Base-by-base conservation (phyloP, 1,140 invertebrate genomes). In the Bemisia tabaci region DNA sequence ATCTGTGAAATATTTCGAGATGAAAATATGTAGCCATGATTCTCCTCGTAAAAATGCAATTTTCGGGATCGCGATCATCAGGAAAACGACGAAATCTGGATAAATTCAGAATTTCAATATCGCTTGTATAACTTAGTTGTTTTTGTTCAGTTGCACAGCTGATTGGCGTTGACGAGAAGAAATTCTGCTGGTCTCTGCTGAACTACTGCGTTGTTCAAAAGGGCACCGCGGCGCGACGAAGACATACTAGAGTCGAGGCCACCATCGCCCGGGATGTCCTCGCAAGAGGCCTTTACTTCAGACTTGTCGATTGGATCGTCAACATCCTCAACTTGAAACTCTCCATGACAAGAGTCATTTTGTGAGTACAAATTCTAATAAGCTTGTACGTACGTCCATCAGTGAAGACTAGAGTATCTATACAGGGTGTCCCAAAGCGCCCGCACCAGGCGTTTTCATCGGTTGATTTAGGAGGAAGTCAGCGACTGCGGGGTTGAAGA, bases 231-330 rank as follows among this genome's bases (percentile, higher is more conserved):
- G 85, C 91, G 1, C 83, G 88, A 65, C 83, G 84, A 65, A 85
- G 83, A 75, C 90, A 92, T 76, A 87, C 83, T 11, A 82, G 82
- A 23, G 83, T 87, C 65, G 89, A 92, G 77, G 89, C 90, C 1
- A 79, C 83, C 69, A 84, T 88, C 75, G 84, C 88, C 1, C 79
- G 89, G 61, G 87, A 92, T 77, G 89, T 90, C 12, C 78, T 93
- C 12, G 88, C 89, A 12, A 85, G 87, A 70, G 86, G 85, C 21
- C 76, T 92, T 22, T 93, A 92, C 75, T 83, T 84, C 64, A 83
- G 91, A 71, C 74, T 95, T n/a, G 85, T 95, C 69, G 91, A 95
- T 76, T 95, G 91, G 85, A 83, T 95, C 71, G 83, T 95, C 25
- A 93, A 92, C 75, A 81, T 84, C 63, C 87, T 95, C 65, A 95